Percentiles rank a stretch among this genome's conserved stretches.
Evolutionary conservation across 2,797 vertebrate genomes (phyloP).

Genomic region (Phrynocephalus forsythii): DNA sequence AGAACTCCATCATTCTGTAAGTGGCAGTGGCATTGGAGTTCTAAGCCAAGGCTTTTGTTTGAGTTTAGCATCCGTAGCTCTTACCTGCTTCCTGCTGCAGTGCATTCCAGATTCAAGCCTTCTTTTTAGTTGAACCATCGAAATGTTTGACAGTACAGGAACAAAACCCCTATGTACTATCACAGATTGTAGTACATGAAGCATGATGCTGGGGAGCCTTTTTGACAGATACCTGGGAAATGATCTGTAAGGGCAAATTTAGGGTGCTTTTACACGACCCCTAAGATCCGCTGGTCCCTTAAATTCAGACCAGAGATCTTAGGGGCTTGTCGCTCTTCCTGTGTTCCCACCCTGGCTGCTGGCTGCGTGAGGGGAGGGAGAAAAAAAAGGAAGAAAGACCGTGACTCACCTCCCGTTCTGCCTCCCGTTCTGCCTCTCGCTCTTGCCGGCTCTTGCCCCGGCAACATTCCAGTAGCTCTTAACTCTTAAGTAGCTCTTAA

Average conservation of each 20-base stretch:
- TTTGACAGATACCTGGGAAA: neutral
- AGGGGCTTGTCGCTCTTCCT: too few species aligned
- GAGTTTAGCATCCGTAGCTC: fast-evolving
- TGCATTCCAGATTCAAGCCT: fast-evolving
- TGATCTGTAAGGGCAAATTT: neutral
- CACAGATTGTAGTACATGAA: neutral
- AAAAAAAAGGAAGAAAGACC: too few species aligned
- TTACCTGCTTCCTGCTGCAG: neutral
- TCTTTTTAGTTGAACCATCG: neutral
- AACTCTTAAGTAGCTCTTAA: too few species aligned
- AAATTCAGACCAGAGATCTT: too few species aligned
- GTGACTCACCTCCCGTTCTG: too few species aligned
- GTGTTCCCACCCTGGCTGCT: too few species aligned
- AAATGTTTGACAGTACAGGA: constrained; percentile 3
- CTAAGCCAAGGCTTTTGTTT: constrained; percentile 10
- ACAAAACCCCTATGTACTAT: neutral
- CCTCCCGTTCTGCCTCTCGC: too few species aligned
- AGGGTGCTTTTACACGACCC: too few species aligned
- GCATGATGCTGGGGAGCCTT: neutral
- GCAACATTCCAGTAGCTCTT: too few species aligned
- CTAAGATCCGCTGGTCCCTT: too few species aligned
- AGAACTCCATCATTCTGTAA: neutral
- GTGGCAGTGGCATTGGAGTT: neutral
- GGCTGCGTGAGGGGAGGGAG: too few species aligned
- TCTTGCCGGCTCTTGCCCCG: too few species aligned